A percentile compares a stretch with the other conserved stretches of the same genome.
phyloP scores from a whole-genome alignment of 2,113 vertebrate genomes.

The Gallinago paraguaiae region DNA sequence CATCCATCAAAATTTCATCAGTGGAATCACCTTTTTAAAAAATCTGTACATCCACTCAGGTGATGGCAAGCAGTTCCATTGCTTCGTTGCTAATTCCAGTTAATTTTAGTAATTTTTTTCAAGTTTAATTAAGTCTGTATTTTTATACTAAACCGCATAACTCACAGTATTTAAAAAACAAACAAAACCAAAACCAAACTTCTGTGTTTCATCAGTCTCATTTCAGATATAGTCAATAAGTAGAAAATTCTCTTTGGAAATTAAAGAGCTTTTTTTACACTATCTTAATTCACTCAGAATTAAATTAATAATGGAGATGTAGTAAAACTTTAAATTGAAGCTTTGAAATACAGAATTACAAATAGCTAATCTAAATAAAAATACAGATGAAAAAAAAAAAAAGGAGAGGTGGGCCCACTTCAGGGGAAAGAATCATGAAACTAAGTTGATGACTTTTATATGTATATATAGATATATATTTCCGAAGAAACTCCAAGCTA shows the following conservation, averaged over 20 bases:
- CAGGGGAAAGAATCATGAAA: not conserved
- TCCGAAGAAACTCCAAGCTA: not conserved
- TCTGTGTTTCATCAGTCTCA: not conserved
- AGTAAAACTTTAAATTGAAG: slow-evolving; percentile 3
- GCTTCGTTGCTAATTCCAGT: not conserved
- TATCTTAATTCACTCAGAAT: slow-evolving; percentile 39
- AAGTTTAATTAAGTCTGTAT: slow-evolving; percentile 23
- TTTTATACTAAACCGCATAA: not conserved
- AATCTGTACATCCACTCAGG: not conserved
- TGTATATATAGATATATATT: not conserved
- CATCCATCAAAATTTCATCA: not conserved
- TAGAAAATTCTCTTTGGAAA: slow-evolving; percentile 39
- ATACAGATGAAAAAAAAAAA: not conserved
- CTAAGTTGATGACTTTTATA: not conserved
- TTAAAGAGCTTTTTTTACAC: slow-evolving; percentile 1
- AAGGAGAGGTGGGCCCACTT: not conserved
- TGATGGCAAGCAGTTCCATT: not conserved
- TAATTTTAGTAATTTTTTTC: not conserved
- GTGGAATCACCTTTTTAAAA: not conserved
- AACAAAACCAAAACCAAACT: not conserved
- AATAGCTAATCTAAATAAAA: slow-evolving; percentile 37
- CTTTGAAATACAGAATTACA: slow-evolving; percentile 32
- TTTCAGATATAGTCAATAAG: slow-evolving; percentile 40
- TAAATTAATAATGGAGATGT: slow-evolving; percentile 25
- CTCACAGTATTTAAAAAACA: not conserved